phyloP scores from a whole-genome alignment of 1,140 invertebrate species.

The Rhopalosiphum padi region DNA sequence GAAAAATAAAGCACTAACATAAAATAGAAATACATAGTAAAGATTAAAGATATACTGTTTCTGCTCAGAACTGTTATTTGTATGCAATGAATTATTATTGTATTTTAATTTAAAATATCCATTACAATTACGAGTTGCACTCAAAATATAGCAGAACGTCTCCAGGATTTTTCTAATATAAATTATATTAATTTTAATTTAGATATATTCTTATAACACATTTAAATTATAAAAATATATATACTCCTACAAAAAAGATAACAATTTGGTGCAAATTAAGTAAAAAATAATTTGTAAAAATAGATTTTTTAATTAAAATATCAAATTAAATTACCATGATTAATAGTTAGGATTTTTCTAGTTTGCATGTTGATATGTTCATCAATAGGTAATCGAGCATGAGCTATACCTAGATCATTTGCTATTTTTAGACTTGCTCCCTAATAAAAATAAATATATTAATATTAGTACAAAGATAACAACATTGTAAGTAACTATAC shows the following conservation, averaged over 20 bases:
- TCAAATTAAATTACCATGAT: conserved; percentile 78
- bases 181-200: background rate
- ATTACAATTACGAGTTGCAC: background rate
- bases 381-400: conserved; percentile 88
- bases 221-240: too few relatives aligned
- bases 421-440: conserved; percentile 87
- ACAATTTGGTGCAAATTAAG: too few relatives aligned
- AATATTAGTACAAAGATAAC: background rate
- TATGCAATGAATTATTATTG: background rate
- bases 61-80: background rate
- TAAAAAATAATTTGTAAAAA: too few relatives aligned
- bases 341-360: conserved; percentile 92
- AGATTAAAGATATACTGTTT: background rate
- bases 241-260: too few relatives aligned
- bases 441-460: conserved; percentile 65
- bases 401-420: conserved; percentile 75
- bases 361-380: conserved; percentile 93
- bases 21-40: background rate
- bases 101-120: background rate
- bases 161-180: background rate
- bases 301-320: conserved; percentile 15
- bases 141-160: background rate
- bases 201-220: background rate
- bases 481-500: conserved; percentile 65
- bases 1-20: background rate